Conservation (phyloP, 2,113 vertebrate species). For the Trichomycterus rosablanca region DNA sequence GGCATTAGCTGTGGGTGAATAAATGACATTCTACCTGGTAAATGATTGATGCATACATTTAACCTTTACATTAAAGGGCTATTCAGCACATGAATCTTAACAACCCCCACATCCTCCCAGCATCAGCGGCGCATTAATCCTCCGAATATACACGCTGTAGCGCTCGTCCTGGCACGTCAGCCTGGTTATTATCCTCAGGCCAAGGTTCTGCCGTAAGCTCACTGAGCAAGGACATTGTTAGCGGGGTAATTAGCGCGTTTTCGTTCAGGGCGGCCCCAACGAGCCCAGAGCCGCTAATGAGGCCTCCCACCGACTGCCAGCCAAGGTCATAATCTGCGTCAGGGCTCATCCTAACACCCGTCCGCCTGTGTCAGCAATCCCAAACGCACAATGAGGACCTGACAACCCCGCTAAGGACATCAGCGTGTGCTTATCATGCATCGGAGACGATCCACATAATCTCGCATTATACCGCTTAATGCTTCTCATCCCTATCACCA, state of each 20-base stretch:
- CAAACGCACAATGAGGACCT: conserved; percentile 35
- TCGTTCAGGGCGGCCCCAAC: conserved; percentile 62
- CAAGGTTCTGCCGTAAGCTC: conserved; percentile 61
- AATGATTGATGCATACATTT: conserved; percentile 30
- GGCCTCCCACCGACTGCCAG: conserved; percentile 55
- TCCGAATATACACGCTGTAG: conserved; percentile 62
- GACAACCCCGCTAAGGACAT: conserved; percentile 66
- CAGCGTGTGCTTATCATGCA: conserved; percentile 60
- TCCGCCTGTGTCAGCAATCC: conserved; percentile 78
- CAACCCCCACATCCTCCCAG: conserved; percentile 50
- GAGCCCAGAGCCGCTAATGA: conserved; percentile 60
- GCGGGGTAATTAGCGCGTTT: conserved; percentile 70
- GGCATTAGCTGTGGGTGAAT: neutral
- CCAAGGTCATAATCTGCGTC: conserved; percentile 70
- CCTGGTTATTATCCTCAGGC: conserved; percentile 63
- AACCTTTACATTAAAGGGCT: conserved; percentile 40
- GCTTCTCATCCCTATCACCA: conserved; percentile 46
- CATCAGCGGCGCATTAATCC: conserved; percentile 44
- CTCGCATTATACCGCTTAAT: conserved; percentile 61
- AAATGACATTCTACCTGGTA: neutral
- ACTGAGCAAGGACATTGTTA: conserved; percentile 69
- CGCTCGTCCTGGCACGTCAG: conserved; percentile 58
- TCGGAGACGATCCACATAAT: conserved; percentile 61
- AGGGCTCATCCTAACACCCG: conserved; percentile 61
- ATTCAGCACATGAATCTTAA: conserved; percentile 49